These are phyloP conservation scores for Notodonta ziczac DNA, from an alignment of 2,888 invertebrate genomes.

Conservation along the genomic window DNA sequence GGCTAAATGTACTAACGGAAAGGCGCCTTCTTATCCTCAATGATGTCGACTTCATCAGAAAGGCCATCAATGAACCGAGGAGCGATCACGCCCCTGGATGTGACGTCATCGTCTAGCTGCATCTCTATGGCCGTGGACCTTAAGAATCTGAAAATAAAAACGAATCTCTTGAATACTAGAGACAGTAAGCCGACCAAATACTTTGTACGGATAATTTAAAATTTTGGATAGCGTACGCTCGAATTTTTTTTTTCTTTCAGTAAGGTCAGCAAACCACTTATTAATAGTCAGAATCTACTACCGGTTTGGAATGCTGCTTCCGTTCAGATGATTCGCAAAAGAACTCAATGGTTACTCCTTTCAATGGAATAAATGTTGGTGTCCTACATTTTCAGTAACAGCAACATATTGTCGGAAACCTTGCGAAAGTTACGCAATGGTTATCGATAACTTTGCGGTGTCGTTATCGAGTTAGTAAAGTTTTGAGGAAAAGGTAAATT, in stretches of 20 bases:
- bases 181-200: too few relatives aligned
- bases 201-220: too few relatives aligned
- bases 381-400: too few relatives aligned
- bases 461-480: not conserved
- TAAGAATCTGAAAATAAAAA: conserved; percentile 85
- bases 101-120: conserved; percentile 89
- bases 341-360: too few relatives aligned
- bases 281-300: too few relatives aligned
- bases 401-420: not conserved
- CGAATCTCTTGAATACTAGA: not conserved
- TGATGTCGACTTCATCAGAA: conserved; percentile 91
- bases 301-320: too few relatives aligned
- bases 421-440: not conserved
- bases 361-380: too few relatives aligned
- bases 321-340: too few relatives aligned
- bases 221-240: too few relatives aligned
- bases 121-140: conserved; percentile 92
- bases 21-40: conserved; percentile 92
- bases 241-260: too few relatives aligned
- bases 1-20: conserved; percentile 87
- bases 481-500: not conserved
- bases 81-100: conserved; percentile 89
- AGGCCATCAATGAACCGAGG: conserved; percentile 94
- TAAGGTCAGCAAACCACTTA: too few relatives aligned
- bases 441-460: not conserved